Conservation (phyloP, 2,888 invertebrate species). For the Mycogona germanica region DNA sequence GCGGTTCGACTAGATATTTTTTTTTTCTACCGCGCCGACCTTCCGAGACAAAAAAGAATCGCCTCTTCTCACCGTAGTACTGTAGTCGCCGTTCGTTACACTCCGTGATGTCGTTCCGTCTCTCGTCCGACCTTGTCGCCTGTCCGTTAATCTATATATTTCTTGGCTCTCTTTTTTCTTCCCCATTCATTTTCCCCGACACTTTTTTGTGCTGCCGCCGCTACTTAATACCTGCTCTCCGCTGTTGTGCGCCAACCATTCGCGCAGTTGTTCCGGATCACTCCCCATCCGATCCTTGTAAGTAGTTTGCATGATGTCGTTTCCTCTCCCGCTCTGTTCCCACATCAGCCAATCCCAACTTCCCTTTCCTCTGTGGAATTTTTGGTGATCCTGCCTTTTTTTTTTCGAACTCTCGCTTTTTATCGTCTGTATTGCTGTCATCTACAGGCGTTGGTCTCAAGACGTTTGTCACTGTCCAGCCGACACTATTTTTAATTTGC, state of each 20-base stretch:
- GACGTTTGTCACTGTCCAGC: neutral
- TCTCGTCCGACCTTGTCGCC: neutral
- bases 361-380: too few species aligned
- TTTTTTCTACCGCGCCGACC: too few species aligned
- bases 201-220: slow-evolving; percentile 13
- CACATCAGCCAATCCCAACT: too few species aligned
- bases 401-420: neutral
- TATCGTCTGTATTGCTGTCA: slow-evolving; percentile 3
- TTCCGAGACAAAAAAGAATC: too few species aligned
- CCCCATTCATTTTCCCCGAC: neutral
- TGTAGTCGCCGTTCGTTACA: too few species aligned
- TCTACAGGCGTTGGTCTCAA: neutral
- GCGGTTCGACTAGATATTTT: too few species aligned
- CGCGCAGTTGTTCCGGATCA: slow-evolving; percentile 94
- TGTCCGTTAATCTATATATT: neutral
- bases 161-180: slow-evolving; percentile 9
- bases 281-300: slow-evolving; percentile 96
- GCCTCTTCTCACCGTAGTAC: too few species aligned
- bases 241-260: slow-evolving; percentile 3
- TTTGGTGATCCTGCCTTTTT: too few species aligned
- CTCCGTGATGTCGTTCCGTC: neutral
- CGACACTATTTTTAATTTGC: slow-evolving; percentile 7
- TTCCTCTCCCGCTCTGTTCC: slow-evolving; percentile 1
- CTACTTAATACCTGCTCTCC: too few species aligned
- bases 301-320: slow-evolving; percentile 45